Conservation (phyloP, 2,113 vertebrate genomes). For the Eonycteris spelaea region DNA sequence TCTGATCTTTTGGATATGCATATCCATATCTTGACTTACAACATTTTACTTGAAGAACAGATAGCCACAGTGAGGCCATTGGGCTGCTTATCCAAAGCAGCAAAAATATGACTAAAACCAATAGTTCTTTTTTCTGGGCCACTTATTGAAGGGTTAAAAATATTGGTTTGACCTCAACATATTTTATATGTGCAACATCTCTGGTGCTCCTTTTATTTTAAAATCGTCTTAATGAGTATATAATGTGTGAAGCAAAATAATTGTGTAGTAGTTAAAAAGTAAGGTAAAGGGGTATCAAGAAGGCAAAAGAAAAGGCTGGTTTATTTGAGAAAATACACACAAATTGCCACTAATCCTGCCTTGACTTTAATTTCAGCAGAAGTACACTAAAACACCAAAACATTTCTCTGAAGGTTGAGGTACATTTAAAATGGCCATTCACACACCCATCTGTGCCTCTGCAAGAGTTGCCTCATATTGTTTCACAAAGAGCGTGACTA, state of each 20-base stretch:
- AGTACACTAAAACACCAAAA: background rate
- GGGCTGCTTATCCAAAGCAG: background rate
- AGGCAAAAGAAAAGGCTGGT: conserved; percentile 22
- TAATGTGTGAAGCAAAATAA: conserved; percentile 7
- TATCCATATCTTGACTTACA: conserved; percentile 78
- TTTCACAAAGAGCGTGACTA: background rate
- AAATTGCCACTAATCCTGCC: background rate
- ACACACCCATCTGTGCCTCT: background rate
- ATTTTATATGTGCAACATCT: background rate
- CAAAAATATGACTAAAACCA: background rate
- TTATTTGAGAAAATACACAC: background rate
- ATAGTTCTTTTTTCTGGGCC: background rate
- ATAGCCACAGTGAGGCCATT: background rate
- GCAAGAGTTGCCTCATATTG: background rate
- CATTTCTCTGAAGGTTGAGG: background rate
- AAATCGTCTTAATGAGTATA: background rate
- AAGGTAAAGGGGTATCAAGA: conserved; percentile 1
- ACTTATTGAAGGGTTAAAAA: background rate
- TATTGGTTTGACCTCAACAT: background rate
- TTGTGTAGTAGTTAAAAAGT: background rate
- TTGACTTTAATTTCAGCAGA: conserved; percentile 1
- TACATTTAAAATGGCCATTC: background rate
- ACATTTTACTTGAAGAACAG: background rate
- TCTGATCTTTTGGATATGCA: conserved; percentile 67
- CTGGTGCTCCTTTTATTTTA: conserved; percentile 35